Evolutionary conservation across 2,113 vertebrate genomes (phyloP), one percentile per base, ranked within the genome.

Genomic region (Urocynchramus pylzowi): DNA sequence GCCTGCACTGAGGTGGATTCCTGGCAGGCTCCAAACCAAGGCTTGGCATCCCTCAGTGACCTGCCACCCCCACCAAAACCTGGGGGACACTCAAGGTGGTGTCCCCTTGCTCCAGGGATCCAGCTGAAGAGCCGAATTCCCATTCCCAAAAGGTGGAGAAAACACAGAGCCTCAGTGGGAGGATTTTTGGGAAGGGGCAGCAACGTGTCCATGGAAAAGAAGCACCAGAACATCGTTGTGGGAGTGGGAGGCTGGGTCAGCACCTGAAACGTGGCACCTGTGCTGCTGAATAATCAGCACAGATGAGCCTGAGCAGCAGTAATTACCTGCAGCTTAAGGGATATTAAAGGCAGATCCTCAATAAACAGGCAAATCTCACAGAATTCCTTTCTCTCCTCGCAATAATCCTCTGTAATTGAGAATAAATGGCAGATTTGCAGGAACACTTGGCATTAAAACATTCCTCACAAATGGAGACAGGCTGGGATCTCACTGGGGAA

Each of bases 321-420:
- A 96, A 97, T 96, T 95, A 95, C 93, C 78, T 87, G 45, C 93
- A 84, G 93, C 90, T 96, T 93, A 90, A 84, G 76, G 30, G 79
- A 86, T 71, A 84, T 94, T 80, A 95, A 81, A 94, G 76, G 85
- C 13, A 94, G 54, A 81, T 90, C 71, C 82, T 88, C 15, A 67
- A 86, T 94, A 90, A 95, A 96, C 68, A 49, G 80, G 90, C 20
- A 60, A 81, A 93, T 87, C 95, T 71, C 64, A 7, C 2, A 2
- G 53, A 94, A 96, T 85, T 93, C 49, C 52, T 67, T 39, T 52
- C 67, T 47, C 83, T 92, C 85, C 82, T 67, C 11, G 20, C 71
- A 28, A 3, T 96, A 97, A 97, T 96, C 96, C 95, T 17, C 82
- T 27, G 6, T 97, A 97, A 97, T 97, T 95, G 95, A 0, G 5